Conservation (phyloP, 1,140 invertebrate genomes). For the Sinonovacula constricta region DNA sequence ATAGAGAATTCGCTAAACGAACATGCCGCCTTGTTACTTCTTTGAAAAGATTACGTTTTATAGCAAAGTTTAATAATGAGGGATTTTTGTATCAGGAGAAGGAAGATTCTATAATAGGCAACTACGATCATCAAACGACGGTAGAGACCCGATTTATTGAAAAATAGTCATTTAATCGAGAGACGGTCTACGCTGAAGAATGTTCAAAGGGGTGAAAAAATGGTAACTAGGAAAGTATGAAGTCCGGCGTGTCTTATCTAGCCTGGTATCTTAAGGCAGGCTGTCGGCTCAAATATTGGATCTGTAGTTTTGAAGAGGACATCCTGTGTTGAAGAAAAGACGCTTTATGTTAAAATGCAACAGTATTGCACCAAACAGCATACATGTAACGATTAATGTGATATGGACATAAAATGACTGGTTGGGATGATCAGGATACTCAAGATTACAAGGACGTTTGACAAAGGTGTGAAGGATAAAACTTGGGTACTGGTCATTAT, state of each 20-base stretch:
- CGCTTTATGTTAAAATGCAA: too few species aligned
- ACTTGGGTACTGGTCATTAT: too few species aligned
- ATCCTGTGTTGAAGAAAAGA: too few species aligned
- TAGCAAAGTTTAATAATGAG: constrained; percentile 51
- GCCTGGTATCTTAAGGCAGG: too few species aligned
- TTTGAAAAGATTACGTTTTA: constrained; percentile 52
- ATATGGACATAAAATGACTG: too few species aligned
- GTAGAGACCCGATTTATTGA: constrained; percentile 50
- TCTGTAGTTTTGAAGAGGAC: too few species aligned
- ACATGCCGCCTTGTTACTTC: constrained; percentile 18
- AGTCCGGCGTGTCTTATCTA: constrained; percentile 47
- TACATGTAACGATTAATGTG: too few species aligned
- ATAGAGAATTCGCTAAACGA: constrained; percentile 36
- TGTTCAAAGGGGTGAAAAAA: constrained; percentile 35
- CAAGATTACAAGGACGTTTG: too few species aligned
- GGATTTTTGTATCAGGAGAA: constrained; percentile 26
- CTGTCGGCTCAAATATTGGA: too few species aligned
- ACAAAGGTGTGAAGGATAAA: too few species aligned
- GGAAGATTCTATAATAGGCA: constrained; percentile 39
- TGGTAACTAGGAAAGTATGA: constrained; percentile 25
- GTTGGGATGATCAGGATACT: too few species aligned
- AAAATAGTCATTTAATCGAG: constrained; percentile 52
- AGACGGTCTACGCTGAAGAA: constrained; percentile 9
- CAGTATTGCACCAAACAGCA: too few species aligned
- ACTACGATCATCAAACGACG: constrained; percentile 30